Evolutionary conservation across 2,797 vertebrate species (phyloP), one percentile per base, ranked within the genome.

Genomic region (Dendrocincla fuliginosa): DNA sequence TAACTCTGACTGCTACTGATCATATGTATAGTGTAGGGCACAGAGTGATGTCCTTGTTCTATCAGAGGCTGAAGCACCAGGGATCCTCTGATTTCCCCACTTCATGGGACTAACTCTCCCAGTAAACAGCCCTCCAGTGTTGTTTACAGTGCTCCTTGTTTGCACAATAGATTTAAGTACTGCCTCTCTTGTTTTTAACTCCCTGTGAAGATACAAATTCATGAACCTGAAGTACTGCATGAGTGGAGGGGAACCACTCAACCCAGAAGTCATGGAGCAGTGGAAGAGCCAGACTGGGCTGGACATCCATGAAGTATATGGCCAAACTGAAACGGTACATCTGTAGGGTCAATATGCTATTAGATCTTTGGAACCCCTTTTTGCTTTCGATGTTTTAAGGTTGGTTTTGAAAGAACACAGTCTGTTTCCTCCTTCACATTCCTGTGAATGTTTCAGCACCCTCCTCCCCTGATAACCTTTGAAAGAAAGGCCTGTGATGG

Each of bases 321-420:
- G 98, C n/a, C 98, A 99, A 96, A 99, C 98, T 15, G 98, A 99
- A 98, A 97, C 82, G 56, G 98, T 98, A 98, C 55, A 75, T 96
- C 49, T 44, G 8, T 10, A 60, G 80, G 22, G 28, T 42, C 37
- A 49, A 25, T 13, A 15, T 52, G 59, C 35, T 41, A 0, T 22
- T 63, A 23, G 47, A 49, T 11, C 41, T 56, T 44, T 42, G 19
- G 32, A 8, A 63, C 77, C 39, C 13, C 35, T 60, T 63, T 52
- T 27, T 84, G 69, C 65, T 78, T 59, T 33, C 17, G 0, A 14
- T 25, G 10, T 27, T 67, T 32, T 32, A 52, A 20, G 25, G 16
- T 55, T 92, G 80, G 24, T 17, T 81, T 16, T 59, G 11, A 30
- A 35, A 50, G 35, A 91, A 35, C 16, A 28, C 4, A 7, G 11